phyloP scores from a whole-genome alignment of 2,888 invertebrate genomes.

The Eristalinus aeneus region DNA sequence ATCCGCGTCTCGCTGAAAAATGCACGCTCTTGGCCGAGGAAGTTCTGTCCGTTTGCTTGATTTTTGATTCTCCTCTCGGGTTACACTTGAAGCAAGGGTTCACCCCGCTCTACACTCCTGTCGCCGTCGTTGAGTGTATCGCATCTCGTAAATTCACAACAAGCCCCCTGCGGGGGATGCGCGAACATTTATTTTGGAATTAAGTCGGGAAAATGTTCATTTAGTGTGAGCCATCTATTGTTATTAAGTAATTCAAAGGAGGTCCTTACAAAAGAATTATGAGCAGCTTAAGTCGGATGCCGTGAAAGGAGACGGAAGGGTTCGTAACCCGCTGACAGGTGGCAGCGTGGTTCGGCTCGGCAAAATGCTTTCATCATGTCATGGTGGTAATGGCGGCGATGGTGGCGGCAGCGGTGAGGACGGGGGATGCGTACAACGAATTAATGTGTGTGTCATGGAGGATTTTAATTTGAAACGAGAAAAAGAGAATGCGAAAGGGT shows the following conservation, averaged over 20 bases:
- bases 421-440: slow-evolving; percentile 24
- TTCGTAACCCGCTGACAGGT: slow-evolving; percentile 65
- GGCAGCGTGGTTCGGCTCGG: slow-evolving; percentile 49
- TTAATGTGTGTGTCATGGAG: slow-evolving; percentile 61
- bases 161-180: not conserved
- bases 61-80: slow-evolving; percentile 50
- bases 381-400: not conserved
- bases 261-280: slow-evolving; percentile 71
- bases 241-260: slow-evolving; percentile 70
- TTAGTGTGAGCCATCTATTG: slow-evolving; percentile 69
- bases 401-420: slow-evolving; percentile 14
- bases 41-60: slow-evolving; percentile 22
- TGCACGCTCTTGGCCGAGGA: slow-evolving; percentile 27
- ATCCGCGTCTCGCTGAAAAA: slow-evolving; percentile 13
- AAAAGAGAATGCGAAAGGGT: slow-evolving; percentile 56
- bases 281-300: slow-evolving; percentile 67
- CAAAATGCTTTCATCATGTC: slow-evolving; percentile 34
- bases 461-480: slow-evolving; percentile 67
- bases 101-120: not conserved
- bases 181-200: slow-evolving; percentile 66
- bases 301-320: slow-evolving; percentile 23
- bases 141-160: slow-evolving; percentile 20
- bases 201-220: slow-evolving; percentile 67
- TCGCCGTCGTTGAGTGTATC: not conserved
- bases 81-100: slow-evolving; percentile 25